Conservation (phyloP, 2,113 vertebrate genomes). For the Pteronura brasiliensis region DNA sequence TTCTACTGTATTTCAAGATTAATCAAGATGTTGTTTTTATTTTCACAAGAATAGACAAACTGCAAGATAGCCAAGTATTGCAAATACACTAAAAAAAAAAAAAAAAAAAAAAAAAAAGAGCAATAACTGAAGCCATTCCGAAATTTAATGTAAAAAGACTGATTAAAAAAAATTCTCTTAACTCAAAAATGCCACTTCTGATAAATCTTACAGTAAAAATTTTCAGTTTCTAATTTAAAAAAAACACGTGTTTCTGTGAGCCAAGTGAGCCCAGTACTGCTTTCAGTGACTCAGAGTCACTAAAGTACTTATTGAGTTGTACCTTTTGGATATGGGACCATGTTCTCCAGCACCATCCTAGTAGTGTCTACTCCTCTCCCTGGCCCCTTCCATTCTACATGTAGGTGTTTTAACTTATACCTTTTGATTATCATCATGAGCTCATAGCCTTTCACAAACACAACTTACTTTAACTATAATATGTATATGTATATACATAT, state of each 20-base stretch:
- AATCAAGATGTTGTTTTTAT: conserved; percentile 89
- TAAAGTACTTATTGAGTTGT: rapidly evolving
- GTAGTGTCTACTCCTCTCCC: neutral
- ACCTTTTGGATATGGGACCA: neutral
- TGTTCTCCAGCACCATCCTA: neutral
- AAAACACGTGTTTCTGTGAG: neutral
- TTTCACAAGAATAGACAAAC: conserved; percentile 89
- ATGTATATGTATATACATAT: neutral
- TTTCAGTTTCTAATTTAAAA: neutral
- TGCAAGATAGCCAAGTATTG: conserved; percentile 89
- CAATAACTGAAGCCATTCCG: conserved; percentile 90
- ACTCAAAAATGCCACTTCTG: neutral
- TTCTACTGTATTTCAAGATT: conserved; percentile 94
- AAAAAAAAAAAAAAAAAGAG: conserved; percentile 87
- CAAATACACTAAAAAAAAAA: conserved; percentile 86
- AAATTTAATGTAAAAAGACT: conserved; percentile 66
- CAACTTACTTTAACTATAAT: neutral
- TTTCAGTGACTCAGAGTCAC: neutral
- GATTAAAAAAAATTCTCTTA: neutral
- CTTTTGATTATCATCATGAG: neutral
- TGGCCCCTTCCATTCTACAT: neutral
- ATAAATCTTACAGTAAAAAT: neutral
- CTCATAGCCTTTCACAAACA: neutral
- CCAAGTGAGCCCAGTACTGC: neutral
- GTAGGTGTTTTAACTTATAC: neutral